Conservation (phyloP, 2,797 vertebrate genomes). For the Microhierax caerulescens region DNA sequence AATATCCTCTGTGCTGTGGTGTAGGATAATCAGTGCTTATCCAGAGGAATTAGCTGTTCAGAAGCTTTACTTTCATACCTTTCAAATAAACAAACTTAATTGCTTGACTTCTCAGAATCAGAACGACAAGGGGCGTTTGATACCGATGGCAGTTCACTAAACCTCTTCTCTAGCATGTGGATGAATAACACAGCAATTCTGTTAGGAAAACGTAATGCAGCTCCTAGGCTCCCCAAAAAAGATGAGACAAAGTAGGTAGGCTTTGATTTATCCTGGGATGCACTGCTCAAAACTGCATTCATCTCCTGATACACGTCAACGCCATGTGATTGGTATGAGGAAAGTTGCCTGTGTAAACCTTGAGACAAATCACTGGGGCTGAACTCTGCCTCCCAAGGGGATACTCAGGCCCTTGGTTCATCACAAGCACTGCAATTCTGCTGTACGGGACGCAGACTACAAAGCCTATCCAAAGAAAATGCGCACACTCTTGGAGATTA, state of each 20-base stretch:
- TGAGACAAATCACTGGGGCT: neutral
- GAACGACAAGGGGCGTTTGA: neutral
- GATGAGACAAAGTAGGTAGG: neutral
- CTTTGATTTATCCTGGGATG: neutral
- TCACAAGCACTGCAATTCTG: neutral
- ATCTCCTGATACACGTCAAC: fast-evolving
- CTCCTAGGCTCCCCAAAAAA: neutral
- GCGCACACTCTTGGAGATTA: neutral
- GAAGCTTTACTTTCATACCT: neutral
- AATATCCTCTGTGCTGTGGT: neutral
- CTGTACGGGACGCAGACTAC: fast-evolving
- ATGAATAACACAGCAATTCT: neutral
- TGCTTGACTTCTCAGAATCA: neutral
- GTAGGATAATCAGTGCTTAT: neutral
- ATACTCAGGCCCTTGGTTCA: neutral
- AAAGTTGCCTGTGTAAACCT: neutral
- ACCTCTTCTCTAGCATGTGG: neutral
- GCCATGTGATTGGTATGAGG: fast-evolving
- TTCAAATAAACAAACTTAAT: neutral
- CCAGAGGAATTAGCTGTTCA: neutral
- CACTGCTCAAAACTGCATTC: neutral
- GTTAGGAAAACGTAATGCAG: neutral
- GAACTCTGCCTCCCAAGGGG: neutral
- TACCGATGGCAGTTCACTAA: neutral
- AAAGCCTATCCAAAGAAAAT: neutral